Evolutionary conservation across 1,140 invertebrate genomes (phyloP).

Genomic region (Argopecten irradians): DNA sequence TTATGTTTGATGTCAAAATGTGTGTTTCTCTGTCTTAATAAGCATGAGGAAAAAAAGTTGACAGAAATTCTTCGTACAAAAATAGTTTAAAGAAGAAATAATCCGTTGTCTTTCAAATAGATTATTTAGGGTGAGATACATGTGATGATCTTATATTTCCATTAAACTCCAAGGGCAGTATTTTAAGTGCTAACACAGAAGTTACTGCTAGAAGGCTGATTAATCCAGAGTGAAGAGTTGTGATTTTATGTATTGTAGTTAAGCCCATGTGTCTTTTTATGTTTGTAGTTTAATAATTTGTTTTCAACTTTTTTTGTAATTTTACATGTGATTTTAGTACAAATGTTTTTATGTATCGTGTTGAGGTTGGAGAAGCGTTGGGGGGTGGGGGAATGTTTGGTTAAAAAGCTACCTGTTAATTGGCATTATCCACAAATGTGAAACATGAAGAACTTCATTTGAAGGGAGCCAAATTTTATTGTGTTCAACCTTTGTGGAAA

Average conservation of each 20-base stretch:
- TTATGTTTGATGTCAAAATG: constrained; percentile 29
- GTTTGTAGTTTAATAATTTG: constrained; percentile 23
- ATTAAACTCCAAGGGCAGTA: constrained; percentile 3
- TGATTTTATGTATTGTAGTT: constrained; percentile 18
- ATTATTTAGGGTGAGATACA: background rate
- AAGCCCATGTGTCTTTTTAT: constrained; percentile 13
- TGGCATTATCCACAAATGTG: constrained; percentile 16
- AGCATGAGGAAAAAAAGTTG: background rate
- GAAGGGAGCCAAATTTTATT: constrained; percentile 21
- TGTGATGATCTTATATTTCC: constrained; percentile 22
- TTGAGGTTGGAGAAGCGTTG: background rate
- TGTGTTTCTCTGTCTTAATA: constrained; percentile 19
- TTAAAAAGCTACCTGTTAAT: background rate
- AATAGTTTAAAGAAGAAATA: constrained; percentile 34
- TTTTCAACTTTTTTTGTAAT: constrained; percentile 18
- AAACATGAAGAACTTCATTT: constrained; percentile 14
- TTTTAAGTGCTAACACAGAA: background rate
- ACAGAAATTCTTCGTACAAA: background rate
- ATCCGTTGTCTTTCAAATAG: constrained; percentile 42
- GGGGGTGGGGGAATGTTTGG: background rate
- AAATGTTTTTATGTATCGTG: background rate
- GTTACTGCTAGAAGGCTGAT: constrained; percentile 3
- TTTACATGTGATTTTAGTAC: constrained; percentile 19
- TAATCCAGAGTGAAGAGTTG: constrained; percentile 5
- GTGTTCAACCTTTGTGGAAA: constrained; percentile 8